Evolutionary conservation across 2,888 invertebrate genomes (phyloP).

Genomic region (Sympetrum striolatum): DNA sequence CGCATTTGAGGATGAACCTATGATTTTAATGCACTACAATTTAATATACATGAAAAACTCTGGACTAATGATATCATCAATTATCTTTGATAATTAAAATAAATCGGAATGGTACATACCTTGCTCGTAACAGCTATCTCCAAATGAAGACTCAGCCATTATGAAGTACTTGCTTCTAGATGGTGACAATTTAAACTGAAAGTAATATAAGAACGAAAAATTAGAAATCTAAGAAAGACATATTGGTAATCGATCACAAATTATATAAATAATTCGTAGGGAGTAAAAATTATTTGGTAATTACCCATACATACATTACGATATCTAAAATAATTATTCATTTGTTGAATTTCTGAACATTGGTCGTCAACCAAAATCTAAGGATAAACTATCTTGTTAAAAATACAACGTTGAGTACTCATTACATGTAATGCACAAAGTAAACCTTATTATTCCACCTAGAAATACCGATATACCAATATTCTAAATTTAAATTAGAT

Average conservation of each 20-base stretch:
- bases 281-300: no score
- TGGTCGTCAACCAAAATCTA: no score
- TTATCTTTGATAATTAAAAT: neutral
- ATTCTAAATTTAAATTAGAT: no score
- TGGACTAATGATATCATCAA: neutral
- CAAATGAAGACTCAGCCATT: slow-evolving; percentile 18
- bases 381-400: no score
- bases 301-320: no score
- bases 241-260: neutral
- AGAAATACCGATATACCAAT: no score
- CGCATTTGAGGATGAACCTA: slow-evolving; percentile 13
- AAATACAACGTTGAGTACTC: no score
- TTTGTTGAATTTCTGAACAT: no score
- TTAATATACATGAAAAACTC: neutral
- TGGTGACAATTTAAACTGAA: neutral
- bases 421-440: no score
- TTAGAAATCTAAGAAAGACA: neutral
- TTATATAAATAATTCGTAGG: no score
- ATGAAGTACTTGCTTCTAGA: neutral
- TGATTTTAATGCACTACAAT: neutral
- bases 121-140: slow-evolving; percentile 8
- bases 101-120: neutral
- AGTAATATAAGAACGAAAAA: neutral
- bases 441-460: no score
- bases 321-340: no score